These are phyloP conservation scores for Rattus rattus DNA, from an alignment of 2,113 vertebrate genomes.

Conservation along the genomic window DNA sequence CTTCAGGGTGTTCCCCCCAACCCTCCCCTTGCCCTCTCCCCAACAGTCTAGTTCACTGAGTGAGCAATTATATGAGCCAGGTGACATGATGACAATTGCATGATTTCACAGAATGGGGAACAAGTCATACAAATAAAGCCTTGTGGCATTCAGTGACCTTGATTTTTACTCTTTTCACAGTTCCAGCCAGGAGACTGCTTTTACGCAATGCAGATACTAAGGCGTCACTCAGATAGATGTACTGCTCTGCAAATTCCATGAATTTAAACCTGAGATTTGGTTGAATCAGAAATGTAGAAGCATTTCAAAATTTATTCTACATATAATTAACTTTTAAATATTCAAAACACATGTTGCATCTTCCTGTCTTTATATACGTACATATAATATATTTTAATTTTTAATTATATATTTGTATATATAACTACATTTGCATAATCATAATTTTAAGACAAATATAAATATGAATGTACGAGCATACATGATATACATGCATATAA, in stretches of 20 bases:
- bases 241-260: not conserved
- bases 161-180: not conserved
- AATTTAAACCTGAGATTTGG: not conserved
- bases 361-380: not conserved
- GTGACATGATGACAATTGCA: fast-evolving
- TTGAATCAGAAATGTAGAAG: not conserved
- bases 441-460: not conserved
- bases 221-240: not conserved
- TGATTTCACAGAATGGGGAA: not conserved
- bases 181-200: not conserved
- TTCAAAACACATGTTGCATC: not conserved
- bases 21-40: too few relatives aligned
- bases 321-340: not conserved
- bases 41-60: too few relatives aligned
- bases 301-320: not conserved
- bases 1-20: too few relatives aligned
- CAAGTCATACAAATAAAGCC: not conserved
- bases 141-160: not conserved
- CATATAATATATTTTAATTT: not conserved
- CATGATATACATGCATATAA: not conserved
- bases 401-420: not conserved
- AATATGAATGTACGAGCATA: not conserved
- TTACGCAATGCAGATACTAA: not conserved
- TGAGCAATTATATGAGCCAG: too few relatives aligned
- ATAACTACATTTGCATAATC: not conserved